Evolutionary conservation across 2,888 invertebrate species (phyloP), one percentile per base, ranked within the genome.

Genomic region (Hyposoter dolosus): DNA sequence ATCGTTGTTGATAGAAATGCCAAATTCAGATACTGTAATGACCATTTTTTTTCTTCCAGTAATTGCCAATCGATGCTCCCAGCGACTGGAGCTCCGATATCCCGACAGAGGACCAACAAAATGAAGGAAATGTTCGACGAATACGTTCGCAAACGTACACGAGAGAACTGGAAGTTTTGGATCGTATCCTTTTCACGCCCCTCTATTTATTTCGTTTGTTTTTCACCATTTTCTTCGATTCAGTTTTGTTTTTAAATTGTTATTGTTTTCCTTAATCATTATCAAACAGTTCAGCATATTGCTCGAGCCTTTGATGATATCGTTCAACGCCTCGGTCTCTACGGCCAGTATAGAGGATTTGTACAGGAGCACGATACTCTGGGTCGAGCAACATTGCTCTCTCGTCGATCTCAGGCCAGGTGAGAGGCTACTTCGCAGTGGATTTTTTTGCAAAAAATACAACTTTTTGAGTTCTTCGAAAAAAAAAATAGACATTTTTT

Each of bases 121-220:
- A 97, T 99, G 96, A 97, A 97, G 90, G 98, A 98, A 94, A 97
- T 99, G 96, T 99, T 98, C 94, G 97, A 98, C 90, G 97, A 98
- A 47, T 99, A 99, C 95, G 98, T 99, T 68, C 96, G 97, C 89
- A 96, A 95, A 90, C 95, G 98, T 85, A 99, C 99, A 23, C 95
- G 97, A 93, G 97, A 97, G 92, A 98, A 98, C 95, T 99, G 99
- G 99, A 99, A 98, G 95, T 99, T 99, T 95, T 99, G 99, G 98
- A 98, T 99, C 95, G 99, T 99, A 98, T 97, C 96, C 96, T 96
- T 96, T 95, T 85, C 23, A 12, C 0, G 32, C 7, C 2, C 5
- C 1, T 45, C 45, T 43, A 40, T 10, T 28, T 1, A 17, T 32
- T 47, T 28, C 23, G 12, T 15, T 23, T 15, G 3, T 7, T 45